Base-by-base conservation (phyloP, 2,888 invertebrate species). In the Drosophila buzzatii region DNA sequence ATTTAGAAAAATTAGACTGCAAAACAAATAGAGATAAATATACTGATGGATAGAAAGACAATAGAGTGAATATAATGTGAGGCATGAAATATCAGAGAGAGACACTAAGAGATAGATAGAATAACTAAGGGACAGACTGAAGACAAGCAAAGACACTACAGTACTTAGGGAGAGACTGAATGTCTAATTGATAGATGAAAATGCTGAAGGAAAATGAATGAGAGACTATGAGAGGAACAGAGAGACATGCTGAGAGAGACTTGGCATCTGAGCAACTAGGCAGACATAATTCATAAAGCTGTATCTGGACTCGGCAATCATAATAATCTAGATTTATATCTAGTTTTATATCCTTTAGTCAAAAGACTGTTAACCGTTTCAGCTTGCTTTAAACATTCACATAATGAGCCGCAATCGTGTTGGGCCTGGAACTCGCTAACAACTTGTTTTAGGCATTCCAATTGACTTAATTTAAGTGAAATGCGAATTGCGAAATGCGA, bases 391-490 rank as follows among this genome's bases (percentile, higher is more conserved):
- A n/a, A n/a, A n/a, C n/a, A n/a, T n/a, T n/a, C 10, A 6, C 47
- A n/a, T n/a, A 51, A 35, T 18, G 12, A 52, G n/a, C n/a, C n/a
- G n/a, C n/a, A n/a, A n/a, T n/a, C n/a, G n/a, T n/a, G n/a, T n/a
- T n/a, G n/a, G n/a, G n/a, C n/a, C 41, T 51, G 41, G 31, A 45
- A 55, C 47, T 44, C 9, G 39, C 61, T 57, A 45, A 58, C 44
- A 42, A 41, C 33, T 76, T 61, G 66, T 12, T 63, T 31, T 14
- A 51, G 44, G 49, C 47, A 67, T 55, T 47, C 41, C 55, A 42
- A 60, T 42, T 49, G 72, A 61, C 69, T 45, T 44, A 79, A 84
- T 83, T 76, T 80, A 70, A 72, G 62, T 64, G 44, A 82, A 84
- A 73, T 39, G 53, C 39, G 53, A 23, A 39, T 16, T 23, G 53